phyloP scores from a whole-genome alignment of 2,797 vertebrate genomes.

The Tenualosa thibaudeaui region DNA sequence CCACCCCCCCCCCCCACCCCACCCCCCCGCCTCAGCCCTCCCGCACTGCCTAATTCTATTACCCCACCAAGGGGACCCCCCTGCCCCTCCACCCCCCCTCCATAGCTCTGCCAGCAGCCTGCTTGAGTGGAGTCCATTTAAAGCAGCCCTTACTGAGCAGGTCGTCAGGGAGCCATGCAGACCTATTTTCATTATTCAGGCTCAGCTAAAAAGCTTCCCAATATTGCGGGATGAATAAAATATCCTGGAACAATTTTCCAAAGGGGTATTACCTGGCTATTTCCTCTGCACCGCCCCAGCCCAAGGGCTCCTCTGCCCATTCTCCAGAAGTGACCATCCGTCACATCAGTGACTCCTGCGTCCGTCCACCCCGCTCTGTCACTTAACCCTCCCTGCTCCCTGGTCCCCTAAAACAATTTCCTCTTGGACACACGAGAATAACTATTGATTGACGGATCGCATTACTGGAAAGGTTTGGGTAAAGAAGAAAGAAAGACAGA shows the following conservation, averaged over 20 bases:
- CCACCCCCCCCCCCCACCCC: neutral
- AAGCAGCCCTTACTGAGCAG: constrained; percentile 27
- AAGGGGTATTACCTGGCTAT: constrained; percentile 46
- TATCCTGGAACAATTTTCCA: constrained; percentile 7
- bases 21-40: neutral
- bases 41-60: constrained; percentile 39
- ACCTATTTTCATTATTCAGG: constrained; percentile 54
- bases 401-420: constrained; percentile 55
- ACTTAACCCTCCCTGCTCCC: constrained; percentile 44
- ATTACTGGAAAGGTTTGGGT: constrained; percentile 53
- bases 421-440: constrained; percentile 55
- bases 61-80: neutral
- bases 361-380: constrained; percentile 47
- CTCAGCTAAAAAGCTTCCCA: neutral
- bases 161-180: constrained; percentile 33
- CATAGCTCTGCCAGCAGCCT: neutral
- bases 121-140: constrained; percentile 40
- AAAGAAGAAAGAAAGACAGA: neutral
- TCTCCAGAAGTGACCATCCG: constrained; percentile 42
- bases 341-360: constrained; percentile 35
- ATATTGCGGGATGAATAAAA: constrained; percentile 8
- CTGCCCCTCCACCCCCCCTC: neutral
- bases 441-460: constrained; percentile 55
- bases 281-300: constrained; percentile 20
- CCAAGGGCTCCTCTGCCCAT: constrained; percentile 31